Evolutionary conservation across 1,140 invertebrate genomes (phyloP).

Genomic region (Pygmarrhopalites habei): DNA sequence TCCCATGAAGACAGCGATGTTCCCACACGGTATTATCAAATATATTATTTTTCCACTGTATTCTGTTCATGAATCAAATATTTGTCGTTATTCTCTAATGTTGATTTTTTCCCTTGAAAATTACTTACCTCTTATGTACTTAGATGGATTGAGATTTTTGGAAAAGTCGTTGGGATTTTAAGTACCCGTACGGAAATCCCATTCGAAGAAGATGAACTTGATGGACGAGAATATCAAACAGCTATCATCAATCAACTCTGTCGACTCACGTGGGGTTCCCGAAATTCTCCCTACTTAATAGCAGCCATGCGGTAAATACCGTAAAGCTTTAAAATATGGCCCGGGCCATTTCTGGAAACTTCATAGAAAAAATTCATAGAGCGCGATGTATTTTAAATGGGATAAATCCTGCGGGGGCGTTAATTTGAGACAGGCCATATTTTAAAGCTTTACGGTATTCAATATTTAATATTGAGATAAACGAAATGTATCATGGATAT

Average conservation of each 20-base stretch:
- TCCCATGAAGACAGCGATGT: conserved; percentile 6
- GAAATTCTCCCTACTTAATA: conserved; percentile 23
- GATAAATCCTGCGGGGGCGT: too few relatives aligned
- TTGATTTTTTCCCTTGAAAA: neutral
- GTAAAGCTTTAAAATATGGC: too few relatives aligned
- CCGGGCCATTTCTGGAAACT: too few relatives aligned
- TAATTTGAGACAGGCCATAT: too few relatives aligned
- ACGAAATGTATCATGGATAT: neutral
- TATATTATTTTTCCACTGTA: neutral
- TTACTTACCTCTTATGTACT: neutral
- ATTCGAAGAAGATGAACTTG: conserved; percentile 18
- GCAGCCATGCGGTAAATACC: conserved; percentile 27
- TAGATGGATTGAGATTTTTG: conserved; percentile 36
- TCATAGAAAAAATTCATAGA: too few relatives aligned
- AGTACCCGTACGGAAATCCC: conserved; percentile 9
- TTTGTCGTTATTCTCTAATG: neutral
- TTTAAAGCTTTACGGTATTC: too few relatives aligned
- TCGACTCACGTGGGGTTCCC: conserved; percentile 18
- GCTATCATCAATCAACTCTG: conserved; percentile 20
- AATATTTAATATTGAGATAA: neutral
- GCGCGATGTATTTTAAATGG: too few relatives aligned
- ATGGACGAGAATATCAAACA: conserved; percentile 11
- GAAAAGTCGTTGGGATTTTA: conserved; percentile 22
- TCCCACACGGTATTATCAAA: conserved; percentile 1
- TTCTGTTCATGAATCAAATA: neutral